phyloP scores from a whole-genome alignment of 2,797 vertebrate genomes.

The Percopsis omiscomaycus region DNA sequence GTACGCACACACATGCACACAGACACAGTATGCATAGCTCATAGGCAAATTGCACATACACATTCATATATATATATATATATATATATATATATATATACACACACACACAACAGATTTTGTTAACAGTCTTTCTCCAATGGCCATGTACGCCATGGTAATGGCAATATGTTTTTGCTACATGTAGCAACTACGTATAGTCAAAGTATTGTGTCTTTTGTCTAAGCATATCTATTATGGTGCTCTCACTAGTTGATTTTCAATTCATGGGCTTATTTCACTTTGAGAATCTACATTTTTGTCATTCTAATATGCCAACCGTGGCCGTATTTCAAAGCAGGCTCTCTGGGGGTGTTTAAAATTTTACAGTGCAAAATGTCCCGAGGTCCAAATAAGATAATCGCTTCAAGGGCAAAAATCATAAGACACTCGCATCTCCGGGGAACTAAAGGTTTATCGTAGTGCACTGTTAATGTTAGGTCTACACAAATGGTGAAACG shows the following conservation, averaged over 20 bases:
- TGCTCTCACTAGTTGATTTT: conserved; percentile 39
- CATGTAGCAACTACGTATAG: conserved; percentile 3
- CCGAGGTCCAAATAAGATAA: conserved; percentile 67
- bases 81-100: conserved; percentile 26
- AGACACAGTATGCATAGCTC: conserved; percentile 27
- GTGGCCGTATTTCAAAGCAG: conserved; percentile 60
- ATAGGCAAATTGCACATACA: conserved; percentile 56
- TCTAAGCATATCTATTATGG: conserved; percentile 23
- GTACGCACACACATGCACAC: conserved; percentile 29
- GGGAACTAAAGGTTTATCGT: conserved; percentile 60
- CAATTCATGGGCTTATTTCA: conserved; percentile 56
- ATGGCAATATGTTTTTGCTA: too few species aligned
- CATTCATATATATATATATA: conserved; percentile 43
- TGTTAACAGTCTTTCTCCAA: conserved; percentile 7
- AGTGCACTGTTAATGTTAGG: conserved; percentile 42
- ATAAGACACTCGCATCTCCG: conserved; percentile 51
- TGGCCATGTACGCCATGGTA: too few species aligned
- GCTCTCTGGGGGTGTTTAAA: conserved; percentile 66
- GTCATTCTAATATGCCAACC: conserved; percentile 69
- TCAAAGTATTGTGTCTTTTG: conserved; percentile 21
- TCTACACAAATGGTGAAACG: conserved; percentile 9
- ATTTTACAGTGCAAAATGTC: conserved; percentile 65
- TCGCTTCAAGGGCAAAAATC: conserved; percentile 64
- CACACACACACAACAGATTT: conserved; percentile 49
- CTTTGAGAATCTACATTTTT: conserved; percentile 62